Conservation (phyloP, 1,140 invertebrate genomes). For the Elysia chlorotica region DNA sequence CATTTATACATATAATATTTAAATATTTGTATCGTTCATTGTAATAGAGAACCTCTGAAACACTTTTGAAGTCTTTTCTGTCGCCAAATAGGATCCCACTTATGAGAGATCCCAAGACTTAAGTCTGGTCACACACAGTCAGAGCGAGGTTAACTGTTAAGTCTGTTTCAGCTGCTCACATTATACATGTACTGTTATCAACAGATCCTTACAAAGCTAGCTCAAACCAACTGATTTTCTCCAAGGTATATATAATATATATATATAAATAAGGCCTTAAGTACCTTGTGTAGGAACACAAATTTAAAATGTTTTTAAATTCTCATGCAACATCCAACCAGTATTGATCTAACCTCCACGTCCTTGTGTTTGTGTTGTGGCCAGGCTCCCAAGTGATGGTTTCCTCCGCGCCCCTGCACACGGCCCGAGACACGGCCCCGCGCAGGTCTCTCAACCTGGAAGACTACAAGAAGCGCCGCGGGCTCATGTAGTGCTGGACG, state of each 20-base stretch:
- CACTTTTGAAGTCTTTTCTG: too few relatives aligned
- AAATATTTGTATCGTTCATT: too few relatives aligned
- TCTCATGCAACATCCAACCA: not conserved
- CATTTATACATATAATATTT: too few relatives aligned
- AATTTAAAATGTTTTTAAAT: not conserved
- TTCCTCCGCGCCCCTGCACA: conserved; percentile 75
- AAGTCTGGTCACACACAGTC: too few relatives aligned
- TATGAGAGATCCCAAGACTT: too few relatives aligned
- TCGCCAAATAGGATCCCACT: too few relatives aligned
- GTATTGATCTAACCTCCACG: not conserved
- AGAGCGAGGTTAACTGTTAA: too few relatives aligned
- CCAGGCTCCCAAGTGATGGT: conserved; percentile 75
- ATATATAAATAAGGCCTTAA: not conserved
- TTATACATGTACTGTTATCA: too few relatives aligned
- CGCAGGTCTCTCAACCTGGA: conserved; percentile 90
- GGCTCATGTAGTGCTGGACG: conserved; percentile 71
- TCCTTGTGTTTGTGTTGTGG: conserved; percentile 46
- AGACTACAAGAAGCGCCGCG: conserved; percentile 95
- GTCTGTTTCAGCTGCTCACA: too few relatives aligned
- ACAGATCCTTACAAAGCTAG: not conserved
- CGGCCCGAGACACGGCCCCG: conserved; percentile 80
- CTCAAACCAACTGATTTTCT: not conserved
- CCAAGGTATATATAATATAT: not conserved
- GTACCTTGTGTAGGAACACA: not conserved
- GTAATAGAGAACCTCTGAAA: too few relatives aligned